Conservation (phyloP, 2,888 invertebrate genomes). For the Eristalis pertinax region DNA sequence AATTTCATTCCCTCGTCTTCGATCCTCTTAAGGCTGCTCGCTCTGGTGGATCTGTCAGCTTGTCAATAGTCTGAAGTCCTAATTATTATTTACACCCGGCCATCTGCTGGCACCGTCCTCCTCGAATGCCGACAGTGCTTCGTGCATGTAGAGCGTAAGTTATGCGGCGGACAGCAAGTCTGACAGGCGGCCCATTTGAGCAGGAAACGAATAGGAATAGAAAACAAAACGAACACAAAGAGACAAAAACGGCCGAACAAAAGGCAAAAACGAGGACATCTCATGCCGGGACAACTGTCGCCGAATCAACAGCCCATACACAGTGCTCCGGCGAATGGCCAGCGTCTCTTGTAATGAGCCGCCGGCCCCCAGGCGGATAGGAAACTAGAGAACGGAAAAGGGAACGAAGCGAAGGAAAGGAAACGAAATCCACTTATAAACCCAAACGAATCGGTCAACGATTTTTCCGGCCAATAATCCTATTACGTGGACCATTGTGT, state of each 20-base stretch:
- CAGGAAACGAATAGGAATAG: background rate
- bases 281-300: background rate
- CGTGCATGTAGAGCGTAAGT: background rate
- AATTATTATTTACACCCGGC: constrained; percentile 38
- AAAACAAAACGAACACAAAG: background rate
- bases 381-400: background rate
- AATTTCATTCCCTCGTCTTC: background rate
- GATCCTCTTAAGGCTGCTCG: background rate
- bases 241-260: no score
- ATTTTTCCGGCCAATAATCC: constrained; percentile 41
- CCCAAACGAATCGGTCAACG: constrained; percentile 6
- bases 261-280: background rate
- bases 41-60: constrained; percentile 16
- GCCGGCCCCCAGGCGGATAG: background rate
- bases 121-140: background rate
- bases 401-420: background rate
- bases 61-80: constrained; percentile 36
- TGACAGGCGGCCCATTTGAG: background rate
- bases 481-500: constrained; percentile 17
- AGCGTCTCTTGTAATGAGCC: background rate
- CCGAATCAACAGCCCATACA: background rate
- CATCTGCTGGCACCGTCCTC: background rate
- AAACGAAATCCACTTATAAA: constrained; percentile 15
- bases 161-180: background rate
- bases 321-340: background rate